Evolutionary conservation across 2,888 invertebrate species (phyloP), one percentile per base, ranked within the genome.

Genomic region (Drosophila mayaguana): DNA sequence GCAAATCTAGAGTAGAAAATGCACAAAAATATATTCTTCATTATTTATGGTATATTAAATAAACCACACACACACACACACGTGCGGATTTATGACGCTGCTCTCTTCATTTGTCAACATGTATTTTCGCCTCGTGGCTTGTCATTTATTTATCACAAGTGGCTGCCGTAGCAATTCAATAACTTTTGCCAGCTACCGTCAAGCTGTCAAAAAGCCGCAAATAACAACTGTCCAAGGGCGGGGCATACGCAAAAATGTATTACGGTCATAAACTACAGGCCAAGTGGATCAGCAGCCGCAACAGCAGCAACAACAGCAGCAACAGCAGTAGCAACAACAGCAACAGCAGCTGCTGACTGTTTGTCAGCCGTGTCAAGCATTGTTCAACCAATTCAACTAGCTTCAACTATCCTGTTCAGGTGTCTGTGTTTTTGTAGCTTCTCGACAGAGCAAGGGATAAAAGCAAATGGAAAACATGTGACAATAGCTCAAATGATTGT

Each of bases 61-160:
- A 67, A 80, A 71, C 73, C 88, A 60, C 76, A 70, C 34, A 32
- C 34, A 16, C 11, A 34, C 32, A 28, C 7, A 28, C 25, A 42
- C 5, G 12, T 8, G 8, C 14, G 14, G 22, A 46, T 2, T 28
- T 32, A 32, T 34, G 20, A 12, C 40, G 40, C n/a, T n/a, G 25
- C 9, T 28, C 32, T 25, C 34, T 48, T 45, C 53, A 77, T 83
- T 83, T 81, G 77, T 83, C 81, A 73, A 68, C 63, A 70, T 63
- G 64, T 66, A 64, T 12, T 70, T 77, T 66, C 53, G 63, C 38
- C 55, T 43, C 14, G 50, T 54, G 42, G 42, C 61, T 68, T 75
- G 68, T 68, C 83, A 78, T 74, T 85, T 88, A 84, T 84, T 88
- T 84, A 84, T 88, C 80, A 66, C 78, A 84, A 84, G 78, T 80